Percentiles rank a stretch among this genome's conserved stretches.
Evolutionary conservation across 2,888 invertebrate species (phyloP).

Genomic region (Desoria tigrina): DNA sequence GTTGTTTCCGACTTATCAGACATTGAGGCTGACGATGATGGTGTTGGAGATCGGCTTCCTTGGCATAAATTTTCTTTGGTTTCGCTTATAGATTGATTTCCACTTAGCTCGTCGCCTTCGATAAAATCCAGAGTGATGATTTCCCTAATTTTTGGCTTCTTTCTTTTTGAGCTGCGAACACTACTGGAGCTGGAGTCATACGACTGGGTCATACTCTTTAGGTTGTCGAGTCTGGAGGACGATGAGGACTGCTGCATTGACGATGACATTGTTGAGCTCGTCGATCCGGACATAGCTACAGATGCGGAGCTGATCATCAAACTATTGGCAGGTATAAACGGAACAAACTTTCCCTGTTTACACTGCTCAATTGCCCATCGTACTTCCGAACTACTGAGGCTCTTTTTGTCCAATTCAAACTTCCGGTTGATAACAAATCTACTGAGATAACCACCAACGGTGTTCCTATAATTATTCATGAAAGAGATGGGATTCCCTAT

Average conservation of each 20-base stretch:
- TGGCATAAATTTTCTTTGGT: constrained; percentile 18
- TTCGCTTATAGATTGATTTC: constrained; percentile 23
- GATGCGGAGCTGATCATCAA: constrained; percentile 11
- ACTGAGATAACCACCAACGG: constrained; percentile 42
- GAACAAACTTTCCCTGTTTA: constrained; percentile 47
- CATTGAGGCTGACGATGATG: background rate
- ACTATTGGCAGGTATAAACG: constrained; percentile 28
- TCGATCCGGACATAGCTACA: background rate
- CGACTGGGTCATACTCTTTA: constrained; percentile 52
- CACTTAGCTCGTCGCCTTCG: constrained; percentile 28
- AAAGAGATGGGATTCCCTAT: constrained; percentile 51
- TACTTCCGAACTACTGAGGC: constrained; percentile 47
- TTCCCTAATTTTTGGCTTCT: constrained; percentile 52
- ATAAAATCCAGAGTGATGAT: constrained; percentile 38
- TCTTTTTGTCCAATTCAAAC: constrained; percentile 50
- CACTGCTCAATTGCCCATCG: constrained; percentile 41
- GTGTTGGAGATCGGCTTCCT: background rate
- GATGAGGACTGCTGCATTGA: background rate
- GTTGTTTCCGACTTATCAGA: constrained; percentile 28
- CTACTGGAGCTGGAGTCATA: constrained; percentile 51
- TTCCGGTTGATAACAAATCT: constrained; percentile 41
- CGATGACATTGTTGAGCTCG: constrained; percentile 19
- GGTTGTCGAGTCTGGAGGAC: constrained; percentile 24
- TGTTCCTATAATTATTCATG: constrained; percentile 43
- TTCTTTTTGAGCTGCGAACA: constrained; percentile 49